phyloP scores from a whole-genome alignment of 1,140 invertebrate genomes.

The Ctenoplectra terminalis region DNA sequence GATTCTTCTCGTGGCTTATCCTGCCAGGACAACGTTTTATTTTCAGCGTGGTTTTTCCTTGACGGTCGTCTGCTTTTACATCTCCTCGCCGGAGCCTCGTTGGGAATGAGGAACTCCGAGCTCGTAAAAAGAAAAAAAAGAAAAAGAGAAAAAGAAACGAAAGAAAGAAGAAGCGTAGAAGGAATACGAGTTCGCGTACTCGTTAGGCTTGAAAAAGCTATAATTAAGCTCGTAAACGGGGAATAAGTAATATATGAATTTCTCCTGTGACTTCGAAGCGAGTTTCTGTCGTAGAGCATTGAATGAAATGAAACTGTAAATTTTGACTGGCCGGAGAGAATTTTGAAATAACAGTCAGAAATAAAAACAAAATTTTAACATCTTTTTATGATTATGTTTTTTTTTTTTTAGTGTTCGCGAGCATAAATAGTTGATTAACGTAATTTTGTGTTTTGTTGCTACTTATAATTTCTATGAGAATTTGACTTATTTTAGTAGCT shows the following conservation, averaged over 20 bases:
- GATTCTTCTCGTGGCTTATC: conserved; percentile 53
- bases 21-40: conserved; percentile 60
- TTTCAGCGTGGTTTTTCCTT: conserved; percentile 45
- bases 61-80: conserved; percentile 50
- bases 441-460: too few relatives aligned
- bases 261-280: background rate
- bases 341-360: background rate
- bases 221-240: conserved; percentile 1
- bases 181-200: background rate
- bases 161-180: background rate
- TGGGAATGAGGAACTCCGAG: background rate
- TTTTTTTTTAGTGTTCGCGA: too few relatives aligned
- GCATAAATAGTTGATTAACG: too few relatives aligned
- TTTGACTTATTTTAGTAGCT: too few relatives aligned
- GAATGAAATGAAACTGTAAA: too few relatives aligned
- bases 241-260: background rate
- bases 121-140: conserved; percentile 2
- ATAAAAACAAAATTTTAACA: background rate
- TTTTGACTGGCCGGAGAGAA: background rate
- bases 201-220: background rate
- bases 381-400: background rate
- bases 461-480: too few relatives aligned
- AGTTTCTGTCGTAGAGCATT: background rate
- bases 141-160: too few relatives aligned
- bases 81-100: conserved; percentile 18